Evolutionary conservation across 1,140 invertebrate genomes (phyloP).

Genomic region (Drosophila dunni): DNA sequence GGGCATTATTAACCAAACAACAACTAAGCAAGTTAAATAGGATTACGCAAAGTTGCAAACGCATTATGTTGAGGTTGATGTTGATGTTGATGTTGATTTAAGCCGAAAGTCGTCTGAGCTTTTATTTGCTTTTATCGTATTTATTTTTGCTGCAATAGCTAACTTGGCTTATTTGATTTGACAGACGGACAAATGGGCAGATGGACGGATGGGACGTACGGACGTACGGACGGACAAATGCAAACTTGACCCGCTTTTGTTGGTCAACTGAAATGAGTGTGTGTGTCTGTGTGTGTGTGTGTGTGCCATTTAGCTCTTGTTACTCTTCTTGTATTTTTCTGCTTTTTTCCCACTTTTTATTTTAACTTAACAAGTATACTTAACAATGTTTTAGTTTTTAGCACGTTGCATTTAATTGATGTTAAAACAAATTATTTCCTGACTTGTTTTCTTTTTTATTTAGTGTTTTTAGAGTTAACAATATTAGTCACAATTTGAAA

Average conservation of each 20-base stretch:
- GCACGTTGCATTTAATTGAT: no score
- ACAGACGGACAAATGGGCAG: neutral
- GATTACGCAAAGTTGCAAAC: slow-evolving; percentile 77
- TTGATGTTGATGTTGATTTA: slow-evolving; percentile 62
- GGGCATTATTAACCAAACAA: neutral
- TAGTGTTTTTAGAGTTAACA: no score
- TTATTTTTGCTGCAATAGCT: slow-evolving; percentile 66
- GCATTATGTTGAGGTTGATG: slow-evolving; percentile 50
- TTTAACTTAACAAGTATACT: neutral
- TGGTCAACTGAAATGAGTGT: neutral
- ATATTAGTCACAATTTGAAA: no score
- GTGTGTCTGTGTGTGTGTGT: neutral
- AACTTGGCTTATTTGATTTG: slow-evolving; percentile 40
- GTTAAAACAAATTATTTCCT: no score
- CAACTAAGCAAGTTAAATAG: slow-evolving; percentile 49
- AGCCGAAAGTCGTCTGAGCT: slow-evolving; percentile 47
- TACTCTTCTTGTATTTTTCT: no score
- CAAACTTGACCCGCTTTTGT: slow-evolving; percentile 73
- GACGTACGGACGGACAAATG: slow-evolving; percentile 45
- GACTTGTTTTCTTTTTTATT: no score
- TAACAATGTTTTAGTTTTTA: neutral
- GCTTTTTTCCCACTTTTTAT: neutral
- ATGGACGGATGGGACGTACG: no score
- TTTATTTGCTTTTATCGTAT: slow-evolving; percentile 59
- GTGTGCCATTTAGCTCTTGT: slow-evolving; percentile 6